phyloP scores from a whole-genome alignment of 2,113 vertebrate genomes.

The Sphaerodactylus townsendi region DNA sequence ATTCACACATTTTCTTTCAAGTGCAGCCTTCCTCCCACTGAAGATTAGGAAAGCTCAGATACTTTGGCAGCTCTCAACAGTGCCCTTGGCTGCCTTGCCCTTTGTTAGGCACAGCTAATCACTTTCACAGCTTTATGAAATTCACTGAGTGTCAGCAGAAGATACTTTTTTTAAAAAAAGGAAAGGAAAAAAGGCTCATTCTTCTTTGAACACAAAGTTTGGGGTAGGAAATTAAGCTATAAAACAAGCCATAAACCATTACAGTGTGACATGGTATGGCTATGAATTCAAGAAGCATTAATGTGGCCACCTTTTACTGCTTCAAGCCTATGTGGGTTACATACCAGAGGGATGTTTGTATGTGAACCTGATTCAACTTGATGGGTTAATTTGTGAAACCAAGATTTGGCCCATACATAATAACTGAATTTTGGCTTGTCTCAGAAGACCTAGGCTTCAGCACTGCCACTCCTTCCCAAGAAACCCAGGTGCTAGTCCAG shows the following conservation, averaged over 20 bases:
- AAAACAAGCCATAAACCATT: constrained; percentile 15
- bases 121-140: neutral
- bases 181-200: neutral
- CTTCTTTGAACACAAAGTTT: neutral
- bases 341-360: neutral
- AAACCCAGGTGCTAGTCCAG: too few relatives aligned
- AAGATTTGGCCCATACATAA: too few relatives aligned
- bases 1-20: neutral
- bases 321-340: neutral
- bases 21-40: neutral
- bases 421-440: too few relatives aligned
- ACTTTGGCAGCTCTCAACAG: neutral
- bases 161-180: neutral
- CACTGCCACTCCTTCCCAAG: too few relatives aligned
- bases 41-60: neutral
- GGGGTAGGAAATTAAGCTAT: neutral
- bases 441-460: too few relatives aligned
- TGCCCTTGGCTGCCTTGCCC: neutral
- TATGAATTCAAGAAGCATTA: neutral
- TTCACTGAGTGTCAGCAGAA: neutral
- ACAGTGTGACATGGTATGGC: neutral
- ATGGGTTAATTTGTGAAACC: too few relatives aligned
- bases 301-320: neutral
- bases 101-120: neutral
- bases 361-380: neutral